Conservation (phyloP, 2,888 invertebrate species). For the Adineta ricciae region DNA sequence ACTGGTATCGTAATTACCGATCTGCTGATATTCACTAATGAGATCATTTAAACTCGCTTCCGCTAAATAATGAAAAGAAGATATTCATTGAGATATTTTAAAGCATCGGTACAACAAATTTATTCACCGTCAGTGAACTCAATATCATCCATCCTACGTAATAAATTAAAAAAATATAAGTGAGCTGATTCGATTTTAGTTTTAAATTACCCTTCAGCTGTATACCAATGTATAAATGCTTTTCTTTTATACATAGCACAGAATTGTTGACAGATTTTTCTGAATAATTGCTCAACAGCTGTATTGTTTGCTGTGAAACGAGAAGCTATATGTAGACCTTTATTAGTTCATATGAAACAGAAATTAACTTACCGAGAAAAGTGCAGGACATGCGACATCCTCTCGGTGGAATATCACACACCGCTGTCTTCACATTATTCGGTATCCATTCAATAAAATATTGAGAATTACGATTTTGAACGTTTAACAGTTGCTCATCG, state of each 20-base stretch:
- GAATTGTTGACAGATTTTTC: neutral
- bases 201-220: neutral
- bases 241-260: neutral
- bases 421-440: neutral
- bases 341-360: neutral
- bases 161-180: neutral
- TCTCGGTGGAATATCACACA: conserved; percentile 1
- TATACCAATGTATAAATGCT: conserved; percentile 2
- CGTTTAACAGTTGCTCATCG: neutral
- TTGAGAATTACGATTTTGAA: neutral
- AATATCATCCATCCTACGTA: neutral
- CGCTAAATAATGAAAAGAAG: neutral
- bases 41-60: neutral
- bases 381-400: neutral
- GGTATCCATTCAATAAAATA: conserved; percentile 21
- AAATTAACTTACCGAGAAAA: neutral
- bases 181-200: neutral
- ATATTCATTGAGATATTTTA: too few species aligned
- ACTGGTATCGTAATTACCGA: neutral
- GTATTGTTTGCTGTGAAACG: neutral
- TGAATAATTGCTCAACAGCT: neutral
- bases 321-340: neutral
- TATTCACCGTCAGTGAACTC: neutral
- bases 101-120: neutral
- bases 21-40: neutral